Percentiles rank a stretch among this genome's conserved stretches.
Conservation (phyloP, 1,140 invertebrate genomes). For the Neodiprion fabricii region DNA sequence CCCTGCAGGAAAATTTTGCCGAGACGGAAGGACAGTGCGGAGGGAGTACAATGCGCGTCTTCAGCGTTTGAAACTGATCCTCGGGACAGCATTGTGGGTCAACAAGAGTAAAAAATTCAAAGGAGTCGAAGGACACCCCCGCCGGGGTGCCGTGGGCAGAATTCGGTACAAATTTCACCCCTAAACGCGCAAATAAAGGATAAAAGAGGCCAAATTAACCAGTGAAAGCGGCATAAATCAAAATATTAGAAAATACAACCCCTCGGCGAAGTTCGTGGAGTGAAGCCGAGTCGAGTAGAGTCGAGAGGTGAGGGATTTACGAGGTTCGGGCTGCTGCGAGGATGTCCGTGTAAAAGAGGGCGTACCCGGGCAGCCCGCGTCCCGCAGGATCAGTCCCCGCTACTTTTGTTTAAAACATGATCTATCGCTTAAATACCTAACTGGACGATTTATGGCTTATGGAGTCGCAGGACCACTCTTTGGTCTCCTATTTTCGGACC, state of each 20-base stretch:
- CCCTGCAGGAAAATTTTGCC: neutral
- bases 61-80: neutral
- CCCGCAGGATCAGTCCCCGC: neutral
- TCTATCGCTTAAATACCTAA: slow-evolving; percentile 57
- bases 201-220: slow-evolving; percentile 52
- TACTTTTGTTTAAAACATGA: slow-evolving; percentile 60
- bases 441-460: slow-evolving; percentile 52
- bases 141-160: neutral
- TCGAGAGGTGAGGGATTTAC: slow-evolving; percentile 54
- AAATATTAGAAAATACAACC: slow-evolving; percentile 56
- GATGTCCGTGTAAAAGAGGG: slow-evolving; percentile 36
- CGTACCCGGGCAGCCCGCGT: slow-evolving; percentile 28
- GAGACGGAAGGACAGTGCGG: neutral
- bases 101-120: neutral
- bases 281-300: slow-evolving; percentile 23
- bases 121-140: neutral
- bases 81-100: slow-evolving; percentile 6
- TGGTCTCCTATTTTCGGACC: slow-evolving; percentile 22
- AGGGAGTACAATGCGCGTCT: neutral
- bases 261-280: slow-evolving; percentile 15
- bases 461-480: slow-evolving; percentile 28
- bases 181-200: slow-evolving; percentile 56
- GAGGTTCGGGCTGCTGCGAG: slow-evolving; percentile 36
- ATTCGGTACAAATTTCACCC: slow-evolving; percentile 51
- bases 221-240: slow-evolving; percentile 59